Percentiles rank a stretch among this genome's conserved stretches.
Conservation (phyloP, 2,113 vertebrate genomes). For the Sigmodon hispidus region DNA sequence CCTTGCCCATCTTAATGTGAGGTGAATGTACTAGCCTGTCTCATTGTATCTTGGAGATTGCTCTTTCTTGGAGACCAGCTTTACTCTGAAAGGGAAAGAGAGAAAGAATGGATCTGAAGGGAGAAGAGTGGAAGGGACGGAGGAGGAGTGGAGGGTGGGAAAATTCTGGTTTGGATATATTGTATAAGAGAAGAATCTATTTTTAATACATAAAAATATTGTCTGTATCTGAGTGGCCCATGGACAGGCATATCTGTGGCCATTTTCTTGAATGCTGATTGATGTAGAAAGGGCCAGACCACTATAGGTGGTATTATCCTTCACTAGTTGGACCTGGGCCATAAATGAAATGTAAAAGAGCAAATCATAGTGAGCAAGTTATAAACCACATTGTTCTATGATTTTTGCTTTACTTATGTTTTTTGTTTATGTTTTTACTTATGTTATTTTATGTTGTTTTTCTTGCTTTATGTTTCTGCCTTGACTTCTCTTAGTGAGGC, state of each 20-base stretch:
- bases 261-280: background rate
- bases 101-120: accelerated
- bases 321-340: background rate
- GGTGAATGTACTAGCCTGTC: background rate
- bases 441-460: too few species aligned
- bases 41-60: background rate
- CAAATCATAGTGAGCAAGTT: background rate
- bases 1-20: background rate
- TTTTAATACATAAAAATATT: background rate
- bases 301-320: background rate
- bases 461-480: background rate
- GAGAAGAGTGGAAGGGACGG: too few species aligned
- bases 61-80: background rate
- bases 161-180: background rate
- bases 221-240: background rate
- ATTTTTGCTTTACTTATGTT: too few species aligned
- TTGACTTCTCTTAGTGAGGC: background rate
- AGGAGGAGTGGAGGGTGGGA: background rate
- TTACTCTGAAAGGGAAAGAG: background rate
- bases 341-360: background rate
- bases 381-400: background rate
- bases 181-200: background rate
- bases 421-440: too few species aligned
- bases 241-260: background rate
- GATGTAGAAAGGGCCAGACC: background rate